Percentiles rank a stretch among this genome's conserved stretches.
These are phyloP conservation scores for Stictonetta naevosa DNA, from an alignment of 2,113 vertebrate genomes.

Conservation along the genomic window DNA sequence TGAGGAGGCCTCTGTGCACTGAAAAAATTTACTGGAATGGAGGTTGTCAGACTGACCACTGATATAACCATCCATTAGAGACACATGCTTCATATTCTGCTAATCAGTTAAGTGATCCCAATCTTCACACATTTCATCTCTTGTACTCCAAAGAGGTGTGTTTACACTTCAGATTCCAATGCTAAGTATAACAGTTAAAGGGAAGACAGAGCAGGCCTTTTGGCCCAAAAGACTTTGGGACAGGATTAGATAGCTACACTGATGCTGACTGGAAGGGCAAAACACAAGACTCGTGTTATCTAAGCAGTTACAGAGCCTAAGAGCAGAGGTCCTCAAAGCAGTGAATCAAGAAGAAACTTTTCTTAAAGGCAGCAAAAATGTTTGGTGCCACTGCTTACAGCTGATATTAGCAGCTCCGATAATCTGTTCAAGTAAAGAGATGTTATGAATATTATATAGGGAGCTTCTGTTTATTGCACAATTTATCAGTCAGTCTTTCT, in stretches of 20 bases:
- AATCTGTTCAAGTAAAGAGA: not conserved
- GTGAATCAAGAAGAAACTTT: not conserved
- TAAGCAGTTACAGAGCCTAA: not conserved
- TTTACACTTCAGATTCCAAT: not conserved
- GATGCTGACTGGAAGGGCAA: not conserved
- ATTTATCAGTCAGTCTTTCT: not conserved
- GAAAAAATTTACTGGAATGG: not conserved
- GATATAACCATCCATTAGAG: not conserved
- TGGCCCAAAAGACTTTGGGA: not conserved
- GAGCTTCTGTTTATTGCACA: not conserved
- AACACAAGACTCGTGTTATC: not conserved
- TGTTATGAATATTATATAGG: not conserved
- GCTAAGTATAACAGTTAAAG: not conserved
- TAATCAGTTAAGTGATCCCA: not conserved
- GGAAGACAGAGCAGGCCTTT: not conserved
- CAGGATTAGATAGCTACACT: not conserved
- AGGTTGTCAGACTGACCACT: not conserved
- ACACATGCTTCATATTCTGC: not conserved
- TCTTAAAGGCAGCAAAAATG: not conserved
- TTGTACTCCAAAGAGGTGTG: not conserved
- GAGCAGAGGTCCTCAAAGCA: not conserved
- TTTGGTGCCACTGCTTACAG: not conserved
- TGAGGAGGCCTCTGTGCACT: not conserved
- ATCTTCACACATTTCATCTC: not conserved
- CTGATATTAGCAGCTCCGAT: not conserved